phyloP scores from a whole-genome alignment of 2,888 invertebrate genomes.

The Alviniconcha strummeri region DNA sequence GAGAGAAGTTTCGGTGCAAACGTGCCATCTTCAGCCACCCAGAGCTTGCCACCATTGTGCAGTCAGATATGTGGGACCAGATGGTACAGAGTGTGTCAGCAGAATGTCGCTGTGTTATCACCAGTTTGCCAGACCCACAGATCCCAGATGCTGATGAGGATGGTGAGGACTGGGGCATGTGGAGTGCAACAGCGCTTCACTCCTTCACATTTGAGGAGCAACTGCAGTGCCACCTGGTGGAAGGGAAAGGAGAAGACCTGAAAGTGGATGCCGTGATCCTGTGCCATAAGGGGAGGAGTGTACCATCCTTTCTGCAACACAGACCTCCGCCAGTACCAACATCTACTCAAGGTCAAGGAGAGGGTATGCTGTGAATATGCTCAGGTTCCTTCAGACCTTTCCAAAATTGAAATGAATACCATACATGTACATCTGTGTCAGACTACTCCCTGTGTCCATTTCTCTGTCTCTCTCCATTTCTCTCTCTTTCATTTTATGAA shows the following conservation, averaged over 20 bases:
- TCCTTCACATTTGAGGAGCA: background rate
- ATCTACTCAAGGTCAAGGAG: background rate
- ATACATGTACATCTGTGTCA: background rate
- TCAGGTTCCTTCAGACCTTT: background rate
- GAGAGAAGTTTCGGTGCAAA: background rate
- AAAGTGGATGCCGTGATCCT: constrained; percentile 26
- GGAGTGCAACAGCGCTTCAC: constrained; percentile 19
- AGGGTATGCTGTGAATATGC: background rate
- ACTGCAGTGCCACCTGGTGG: constrained; percentile 7
- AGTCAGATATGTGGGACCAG: background rate
- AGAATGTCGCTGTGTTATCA: constrained; percentile 13
- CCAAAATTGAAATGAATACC: background rate
- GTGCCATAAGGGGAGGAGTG: background rate
- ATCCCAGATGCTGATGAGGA: constrained; percentile 9
- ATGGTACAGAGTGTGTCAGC: background rate
- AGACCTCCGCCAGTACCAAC: background rate
- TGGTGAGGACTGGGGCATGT: constrained; percentile 16
- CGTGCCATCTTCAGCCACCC: constrained; percentile 14
- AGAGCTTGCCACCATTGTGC: background rate
- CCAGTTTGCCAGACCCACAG: constrained; percentile 12
- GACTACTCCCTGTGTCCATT: no score
- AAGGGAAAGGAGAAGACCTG: constrained; percentile 1
- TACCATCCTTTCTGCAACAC: no score
- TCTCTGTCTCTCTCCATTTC: no score
- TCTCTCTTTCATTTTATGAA: no score